phyloP scores from a whole-genome alignment of 2,888 invertebrate species.

The Hetaerina titia region DNA sequence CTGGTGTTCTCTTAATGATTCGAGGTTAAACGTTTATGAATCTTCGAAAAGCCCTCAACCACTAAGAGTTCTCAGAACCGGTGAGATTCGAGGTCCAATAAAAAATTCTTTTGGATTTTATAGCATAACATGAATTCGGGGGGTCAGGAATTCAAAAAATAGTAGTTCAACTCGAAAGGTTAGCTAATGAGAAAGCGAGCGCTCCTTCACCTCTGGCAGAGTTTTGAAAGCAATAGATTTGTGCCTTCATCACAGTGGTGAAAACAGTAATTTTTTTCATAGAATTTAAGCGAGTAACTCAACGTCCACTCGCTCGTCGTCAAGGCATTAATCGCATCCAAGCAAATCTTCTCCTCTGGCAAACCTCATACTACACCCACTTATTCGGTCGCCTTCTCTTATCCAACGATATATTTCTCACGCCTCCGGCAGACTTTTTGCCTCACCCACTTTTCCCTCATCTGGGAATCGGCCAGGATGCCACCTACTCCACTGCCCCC shows the following conservation, averaged over 20 bases:
- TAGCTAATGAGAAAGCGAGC: too few relatives aligned
- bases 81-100: too few relatives aligned
- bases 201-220: too few relatives aligned
- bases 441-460: background rate
- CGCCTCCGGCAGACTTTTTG: background rate
- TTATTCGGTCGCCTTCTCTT: background rate
- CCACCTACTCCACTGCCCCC: background rate
- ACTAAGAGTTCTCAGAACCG: too few relatives aligned
- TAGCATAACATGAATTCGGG: too few relatives aligned
- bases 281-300: background rate
- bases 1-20: too few relatives aligned
- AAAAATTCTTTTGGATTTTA: too few relatives aligned
- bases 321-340: background rate
- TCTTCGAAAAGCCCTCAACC: too few relatives aligned
- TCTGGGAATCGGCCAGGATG: background rate
- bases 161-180: too few relatives aligned
- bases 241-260: background rate
- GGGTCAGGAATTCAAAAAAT: too few relatives aligned
- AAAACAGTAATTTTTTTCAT: background rate
- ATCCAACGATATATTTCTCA: slow-evolving; percentile 33
- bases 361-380: background rate
- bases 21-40: too few relatives aligned
- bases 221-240: background rate
- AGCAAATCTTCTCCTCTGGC: background rate
- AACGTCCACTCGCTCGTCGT: background rate